These are phyloP conservation scores for Eupsilia transversa DNA, from an alignment of 2,888 invertebrate genomes.

Conservation along the genomic window DNA sequence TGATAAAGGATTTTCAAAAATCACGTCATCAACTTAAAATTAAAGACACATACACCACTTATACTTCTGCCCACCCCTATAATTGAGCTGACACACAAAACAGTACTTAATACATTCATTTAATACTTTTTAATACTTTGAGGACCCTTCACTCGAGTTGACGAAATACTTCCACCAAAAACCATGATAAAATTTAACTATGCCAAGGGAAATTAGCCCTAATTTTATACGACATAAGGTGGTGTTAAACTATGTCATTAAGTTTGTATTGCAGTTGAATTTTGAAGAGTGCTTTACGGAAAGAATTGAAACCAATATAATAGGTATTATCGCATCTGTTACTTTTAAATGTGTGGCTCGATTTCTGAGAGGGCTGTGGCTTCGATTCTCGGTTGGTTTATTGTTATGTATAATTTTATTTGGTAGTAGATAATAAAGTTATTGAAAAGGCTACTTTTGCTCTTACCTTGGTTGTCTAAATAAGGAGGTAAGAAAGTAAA, in stretches of 20 bases:
- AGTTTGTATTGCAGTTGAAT: constrained; percentile 33
- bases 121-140: constrained; percentile 49
- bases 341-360: constrained; percentile 30
- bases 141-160: constrained; percentile 28
- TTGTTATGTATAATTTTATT: not conserved
- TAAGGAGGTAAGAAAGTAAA: too few species aligned
- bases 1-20: constrained; percentile 6
- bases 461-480: too few species aligned
- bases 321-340: constrained; percentile 66
- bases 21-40: constrained; percentile 11
- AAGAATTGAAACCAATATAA: constrained; percentile 61
- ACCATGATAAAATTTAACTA: not conserved
- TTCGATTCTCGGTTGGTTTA: constrained; percentile 33
- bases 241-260: not conserved
- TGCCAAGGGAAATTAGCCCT: not conserved
- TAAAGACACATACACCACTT: constrained; percentile 31
- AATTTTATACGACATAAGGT: accelerated
- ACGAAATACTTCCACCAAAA: constrained; percentile 10
- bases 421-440: not conserved
- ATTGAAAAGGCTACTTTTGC: too few species aligned
- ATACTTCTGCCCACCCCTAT: constrained; percentile 47
- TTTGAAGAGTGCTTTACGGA: constrained; percentile 22
- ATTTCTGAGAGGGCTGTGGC: constrained; percentile 30
- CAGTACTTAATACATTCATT: constrained; percentile 59
- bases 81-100: constrained; percentile 51